Percentiles rank a stretch among this genome's conserved stretches.
These are phyloP conservation scores for Lamellibrachia columna DNA, from an alignment of 2,888 invertebrate genomes.

Conservation along the genomic window DNA sequence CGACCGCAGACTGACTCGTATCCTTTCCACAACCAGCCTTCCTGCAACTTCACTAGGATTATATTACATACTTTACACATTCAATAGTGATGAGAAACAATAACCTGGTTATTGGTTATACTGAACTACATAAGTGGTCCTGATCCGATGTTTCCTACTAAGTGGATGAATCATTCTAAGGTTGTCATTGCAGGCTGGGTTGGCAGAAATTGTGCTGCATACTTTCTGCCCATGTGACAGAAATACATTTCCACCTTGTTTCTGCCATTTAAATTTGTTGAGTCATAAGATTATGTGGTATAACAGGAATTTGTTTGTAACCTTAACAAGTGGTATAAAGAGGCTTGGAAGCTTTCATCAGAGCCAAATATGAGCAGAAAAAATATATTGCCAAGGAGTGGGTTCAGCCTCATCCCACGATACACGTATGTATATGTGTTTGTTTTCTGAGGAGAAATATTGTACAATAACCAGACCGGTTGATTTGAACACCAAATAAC, in stretches of 20 bases:
- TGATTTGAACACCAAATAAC: neutral
- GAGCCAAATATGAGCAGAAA: constrained; percentile 98
- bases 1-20: constrained; percentile 80
- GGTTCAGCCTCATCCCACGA: constrained; percentile 85
- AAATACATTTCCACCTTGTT: too few species aligned
- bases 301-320: neutral
- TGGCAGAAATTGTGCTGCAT: too few species aligned
- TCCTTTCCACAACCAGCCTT: constrained; percentile 45
- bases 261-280: too few species aligned
- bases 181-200: too few species aligned
- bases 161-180: too few species aligned
- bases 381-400: constrained; percentile 98
- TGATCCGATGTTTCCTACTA: too few species aligned
- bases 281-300: too few species aligned
- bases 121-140: too few species aligned
- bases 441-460: constrained; percentile 18
- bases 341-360: constrained; percentile 88
- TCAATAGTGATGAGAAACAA: neutral
- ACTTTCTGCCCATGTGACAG: too few species aligned
- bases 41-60: neutral
- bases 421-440: constrained; percentile 70
- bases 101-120: neutral
- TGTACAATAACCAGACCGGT: neutral
- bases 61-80: too few species aligned
- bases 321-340: constrained; percentile 28